Percentiles rank a stretch among this genome's conserved stretches.
These are phyloP conservation scores for Tiliacea citrago DNA, from an alignment of 2,888 invertebrate species.

Conservation along the genomic window DNA sequence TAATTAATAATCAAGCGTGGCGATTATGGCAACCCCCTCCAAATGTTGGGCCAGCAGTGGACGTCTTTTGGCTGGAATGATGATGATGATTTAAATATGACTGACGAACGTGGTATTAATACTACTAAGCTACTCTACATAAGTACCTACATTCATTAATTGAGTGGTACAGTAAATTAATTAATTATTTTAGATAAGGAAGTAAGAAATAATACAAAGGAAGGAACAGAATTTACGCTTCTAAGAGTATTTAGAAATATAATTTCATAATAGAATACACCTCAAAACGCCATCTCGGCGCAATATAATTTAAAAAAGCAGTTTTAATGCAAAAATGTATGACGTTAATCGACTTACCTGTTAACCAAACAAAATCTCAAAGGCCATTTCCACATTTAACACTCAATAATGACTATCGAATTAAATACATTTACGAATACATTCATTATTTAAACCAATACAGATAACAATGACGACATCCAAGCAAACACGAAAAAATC, in stretches of 20 bases:
- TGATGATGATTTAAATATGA: too few relatives aligned
- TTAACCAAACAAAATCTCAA: conserved; percentile 40
- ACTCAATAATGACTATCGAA: conserved; percentile 48
- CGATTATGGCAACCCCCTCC: too few relatives aligned
- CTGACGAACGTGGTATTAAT: not conserved
- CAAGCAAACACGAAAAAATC: conserved; percentile 61
- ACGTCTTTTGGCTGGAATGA: too few relatives aligned
- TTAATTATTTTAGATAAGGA: conserved; percentile 31
- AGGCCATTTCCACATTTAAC: conserved; percentile 50
- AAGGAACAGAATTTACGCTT: conserved; percentile 6
- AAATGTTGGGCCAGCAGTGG: too few relatives aligned
- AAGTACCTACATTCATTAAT: too few relatives aligned
- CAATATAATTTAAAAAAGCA: conserved; percentile 11
- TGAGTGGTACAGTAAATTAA: not conserved
- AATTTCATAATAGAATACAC: not conserved
- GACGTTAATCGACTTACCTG: conserved; percentile 57
- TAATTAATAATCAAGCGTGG: not conserved
- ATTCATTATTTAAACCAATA: conserved; percentile 40
- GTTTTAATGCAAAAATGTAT: conserved; percentile 32
- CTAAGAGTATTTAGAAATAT: conserved; percentile 6
- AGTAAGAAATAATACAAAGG: conserved; percentile 45
- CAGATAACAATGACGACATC: conserved; percentile 46
- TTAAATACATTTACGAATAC: conserved; percentile 41
- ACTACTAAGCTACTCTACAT: not conserved
- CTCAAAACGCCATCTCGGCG: not conserved